A percentile compares a stretch with the other conserved stretches of the same genome.
These are phyloP conservation scores for Protobothrops flavoviridis DNA, from an alignment of 2,113 vertebrate species.

Conservation along the genomic window DNA sequence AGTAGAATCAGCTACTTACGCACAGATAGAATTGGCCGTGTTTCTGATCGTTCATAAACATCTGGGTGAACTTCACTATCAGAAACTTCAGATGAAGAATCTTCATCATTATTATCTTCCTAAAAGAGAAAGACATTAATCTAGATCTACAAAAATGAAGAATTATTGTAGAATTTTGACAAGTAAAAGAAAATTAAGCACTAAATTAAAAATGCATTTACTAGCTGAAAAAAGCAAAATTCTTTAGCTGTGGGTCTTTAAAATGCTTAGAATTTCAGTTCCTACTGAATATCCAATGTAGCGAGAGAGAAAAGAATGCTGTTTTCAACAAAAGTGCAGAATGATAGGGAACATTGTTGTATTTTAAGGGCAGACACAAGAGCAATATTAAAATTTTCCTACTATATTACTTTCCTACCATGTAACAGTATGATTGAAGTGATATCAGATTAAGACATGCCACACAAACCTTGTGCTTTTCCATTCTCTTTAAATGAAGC, in stretches of 20 bases:
- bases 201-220: neutral
- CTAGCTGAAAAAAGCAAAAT: neutral
- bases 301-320: slow-evolving; percentile 3
- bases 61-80: slow-evolving; percentile 82
- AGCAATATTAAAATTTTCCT: neutral
- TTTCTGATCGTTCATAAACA: slow-evolving; percentile 80
- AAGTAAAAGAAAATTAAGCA: neutral
- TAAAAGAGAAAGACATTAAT: slow-evolving; percentile 42
- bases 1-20: slow-evolving; percentile 77
- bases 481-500: slow-evolving; percentile 91
- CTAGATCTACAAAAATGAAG: neutral
- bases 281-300: neutral
- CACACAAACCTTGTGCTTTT: slow-evolving; percentile 84
- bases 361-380: slow-evolving; percentile 53
- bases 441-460: neutral
- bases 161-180: neutral
- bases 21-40: slow-evolving; percentile 87
- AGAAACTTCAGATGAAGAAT: slow-evolving; percentile 83
- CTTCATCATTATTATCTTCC: slow-evolving; percentile 76
- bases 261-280: accelerated
- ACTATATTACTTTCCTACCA: neutral
- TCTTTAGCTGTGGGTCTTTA: neutral
- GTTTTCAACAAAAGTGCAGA: slow-evolving; percentile 23
- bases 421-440: neutral
- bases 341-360: slow-evolving; percentile 19